phyloP scores from a whole-genome alignment of 2,888 invertebrate species.

The Spisula subtruncata region DNA sequence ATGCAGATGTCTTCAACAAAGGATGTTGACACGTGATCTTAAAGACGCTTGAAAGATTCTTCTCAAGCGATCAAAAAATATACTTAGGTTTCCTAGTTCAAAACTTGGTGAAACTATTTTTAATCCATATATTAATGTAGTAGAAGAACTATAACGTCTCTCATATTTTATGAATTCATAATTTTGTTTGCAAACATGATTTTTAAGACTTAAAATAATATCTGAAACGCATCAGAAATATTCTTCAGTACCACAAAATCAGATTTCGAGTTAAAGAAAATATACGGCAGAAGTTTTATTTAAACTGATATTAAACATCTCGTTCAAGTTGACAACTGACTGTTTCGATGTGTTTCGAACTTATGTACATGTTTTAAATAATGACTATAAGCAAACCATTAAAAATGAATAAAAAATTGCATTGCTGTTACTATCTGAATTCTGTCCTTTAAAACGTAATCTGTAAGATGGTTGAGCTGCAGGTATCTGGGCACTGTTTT shows the following conservation, averaged over 20 bases:
- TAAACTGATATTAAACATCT: background rate
- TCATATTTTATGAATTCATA: conserved; percentile 2
- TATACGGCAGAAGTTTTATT: background rate
- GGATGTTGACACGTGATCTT: conserved; percentile 32
- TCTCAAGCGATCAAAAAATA: conserved; percentile 23
- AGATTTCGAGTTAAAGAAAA: background rate
- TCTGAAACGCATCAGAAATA: background rate
- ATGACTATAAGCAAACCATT: no score
- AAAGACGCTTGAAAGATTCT: conserved; percentile 31
- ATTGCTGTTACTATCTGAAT: no score
- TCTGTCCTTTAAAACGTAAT: no score
- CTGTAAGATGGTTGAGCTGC: no score
- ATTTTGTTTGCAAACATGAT: background rate
- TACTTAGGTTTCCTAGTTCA: conserved; percentile 14
- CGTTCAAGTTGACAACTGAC: background rate
- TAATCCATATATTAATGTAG: background rate
- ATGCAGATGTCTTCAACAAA: conserved; percentile 17
- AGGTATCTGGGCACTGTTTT: no score
- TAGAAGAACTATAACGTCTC: background rate
- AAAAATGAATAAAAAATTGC: no score
- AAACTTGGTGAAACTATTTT: conserved; percentile 3
- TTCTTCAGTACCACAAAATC: background rate
- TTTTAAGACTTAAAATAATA: background rate
- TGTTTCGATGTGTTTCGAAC: no score
- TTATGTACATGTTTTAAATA: no score